Evolutionary conservation across 2,113 vertebrate genomes (phyloP).

Genomic region (Turnix velox): DNA sequence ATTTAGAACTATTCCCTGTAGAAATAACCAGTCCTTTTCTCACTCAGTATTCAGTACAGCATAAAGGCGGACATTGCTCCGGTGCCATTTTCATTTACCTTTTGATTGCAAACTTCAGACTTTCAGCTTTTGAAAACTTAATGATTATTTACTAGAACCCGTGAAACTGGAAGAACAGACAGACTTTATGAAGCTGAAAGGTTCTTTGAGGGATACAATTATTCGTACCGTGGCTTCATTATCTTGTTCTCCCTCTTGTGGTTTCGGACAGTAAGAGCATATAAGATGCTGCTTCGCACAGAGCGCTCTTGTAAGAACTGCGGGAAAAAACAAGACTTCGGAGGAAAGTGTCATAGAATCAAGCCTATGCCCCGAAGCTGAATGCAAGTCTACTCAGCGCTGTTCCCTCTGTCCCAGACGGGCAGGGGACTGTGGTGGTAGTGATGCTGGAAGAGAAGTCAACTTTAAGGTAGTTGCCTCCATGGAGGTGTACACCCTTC

Average conservation of each 20-base stretch:
- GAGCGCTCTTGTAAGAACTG: fast-evolving
- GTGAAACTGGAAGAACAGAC: background rate
- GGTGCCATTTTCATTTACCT: background rate
- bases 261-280: background rate
- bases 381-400: fast-evolving
- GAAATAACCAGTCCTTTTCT: background rate
- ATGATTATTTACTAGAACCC: background rate
- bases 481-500: fast-evolving
- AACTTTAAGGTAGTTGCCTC: fast-evolving
- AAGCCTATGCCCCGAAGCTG: fast-evolving
- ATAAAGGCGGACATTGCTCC: fast-evolving
- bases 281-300: background rate
- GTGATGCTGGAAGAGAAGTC: fast-evolving
- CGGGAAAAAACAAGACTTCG: background rate
- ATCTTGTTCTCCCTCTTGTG: conserved; percentile 58
- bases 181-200: background rate
- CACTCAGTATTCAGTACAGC: background rate
- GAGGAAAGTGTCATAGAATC: background rate
- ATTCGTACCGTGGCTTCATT: background rate
- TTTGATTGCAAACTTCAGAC: background rate
- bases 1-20: background rate
- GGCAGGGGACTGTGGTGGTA: fast-evolving
- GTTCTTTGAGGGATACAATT: background rate
- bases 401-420: fast-evolving
- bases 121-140: background rate